Evolutionary conservation across 2,113 vertebrate species (phyloP).

Genomic region (Paradisaea rubra): DNA sequence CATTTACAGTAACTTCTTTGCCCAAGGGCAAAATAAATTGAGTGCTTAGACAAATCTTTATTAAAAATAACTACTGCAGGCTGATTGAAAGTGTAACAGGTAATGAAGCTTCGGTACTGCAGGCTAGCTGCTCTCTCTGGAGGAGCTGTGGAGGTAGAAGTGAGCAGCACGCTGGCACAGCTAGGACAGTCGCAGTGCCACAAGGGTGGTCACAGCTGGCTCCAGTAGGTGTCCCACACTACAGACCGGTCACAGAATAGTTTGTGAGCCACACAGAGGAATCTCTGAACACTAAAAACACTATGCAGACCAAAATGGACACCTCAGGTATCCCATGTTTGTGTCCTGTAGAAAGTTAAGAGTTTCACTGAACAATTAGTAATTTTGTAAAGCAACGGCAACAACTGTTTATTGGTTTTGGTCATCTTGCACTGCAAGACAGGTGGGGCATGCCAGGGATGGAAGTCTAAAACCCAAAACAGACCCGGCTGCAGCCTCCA

Average conservation of each 20-base stretch:
- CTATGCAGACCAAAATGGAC: not conserved
- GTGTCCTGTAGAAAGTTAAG: accelerated
- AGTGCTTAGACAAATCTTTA: not conserved
- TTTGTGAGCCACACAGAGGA: not conserved
- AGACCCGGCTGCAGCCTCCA: not conserved
- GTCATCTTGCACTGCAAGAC: not conserved
- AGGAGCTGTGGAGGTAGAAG: not conserved
- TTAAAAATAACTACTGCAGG: not conserved
- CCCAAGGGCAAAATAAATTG: not conserved
- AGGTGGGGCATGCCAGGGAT: not conserved
- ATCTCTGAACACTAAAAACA: not conserved
- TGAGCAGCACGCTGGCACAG: not conserved
- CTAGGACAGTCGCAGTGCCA: not conserved
- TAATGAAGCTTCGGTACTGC: not conserved
- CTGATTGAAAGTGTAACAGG: not conserved
- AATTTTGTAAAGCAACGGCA: not conserved
- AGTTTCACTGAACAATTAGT: not conserved
- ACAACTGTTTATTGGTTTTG: not conserved
- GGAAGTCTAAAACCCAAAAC: not conserved
- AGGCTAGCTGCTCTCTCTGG: not conserved
- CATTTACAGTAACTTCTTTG: not conserved
- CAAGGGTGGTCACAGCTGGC: not conserved
- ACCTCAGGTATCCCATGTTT: not conserved
- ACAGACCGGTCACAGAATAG: not conserved
- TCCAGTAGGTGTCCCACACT: accelerated